phyloP scores from a whole-genome alignment of 2,113 vertebrate genomes.

The Arothron firmamentum region DNA sequence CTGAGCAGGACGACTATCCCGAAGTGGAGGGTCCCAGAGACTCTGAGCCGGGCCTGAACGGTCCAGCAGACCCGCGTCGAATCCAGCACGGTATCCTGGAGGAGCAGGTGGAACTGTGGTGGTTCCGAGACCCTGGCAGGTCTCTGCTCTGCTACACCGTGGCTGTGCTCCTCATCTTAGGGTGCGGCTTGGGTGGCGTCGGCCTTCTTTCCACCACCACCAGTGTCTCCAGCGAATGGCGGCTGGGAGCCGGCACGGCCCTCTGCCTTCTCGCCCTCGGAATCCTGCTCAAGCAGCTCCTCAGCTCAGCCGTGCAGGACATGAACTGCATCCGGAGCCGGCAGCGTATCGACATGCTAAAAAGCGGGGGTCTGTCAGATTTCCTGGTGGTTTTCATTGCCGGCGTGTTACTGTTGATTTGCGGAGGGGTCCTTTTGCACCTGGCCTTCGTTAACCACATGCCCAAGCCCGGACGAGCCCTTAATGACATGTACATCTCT shows the following conservation, averaged over 20 bases:
- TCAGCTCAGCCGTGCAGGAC: conserved; percentile 97
- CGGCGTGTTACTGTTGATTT: conserved; percentile 81
- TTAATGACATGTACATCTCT: conserved; percentile 88
- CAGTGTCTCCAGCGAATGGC: conserved; percentile 93
- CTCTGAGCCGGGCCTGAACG: conserved; percentile 36
- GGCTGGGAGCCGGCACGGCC: conserved; percentile 84
- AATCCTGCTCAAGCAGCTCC: conserved; percentile 91
- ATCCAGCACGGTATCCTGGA: conserved; percentile 86
- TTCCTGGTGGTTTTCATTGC: conserved; percentile 84
- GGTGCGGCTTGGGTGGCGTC: conserved; percentile 87
- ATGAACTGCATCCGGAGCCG: conserved; percentile 94
- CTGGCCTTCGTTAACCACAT: conserved; percentile 82
- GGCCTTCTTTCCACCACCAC: conserved; percentile 90
- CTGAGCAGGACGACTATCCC: conserved; percentile 79
- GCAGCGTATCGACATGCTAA: conserved; percentile 85
- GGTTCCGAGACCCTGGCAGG: conserved; percentile 90
- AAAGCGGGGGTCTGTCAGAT: conserved; percentile 88
- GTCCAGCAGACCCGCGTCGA: conserved; percentile 58
- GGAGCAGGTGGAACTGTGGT: conserved; percentile 97
- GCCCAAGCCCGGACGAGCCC: conserved; percentile 74
- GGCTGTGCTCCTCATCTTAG: conserved; percentile 85
- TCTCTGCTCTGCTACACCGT: conserved; percentile 87
- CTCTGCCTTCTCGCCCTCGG: conserved; percentile 90
- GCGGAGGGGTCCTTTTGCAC: conserved; percentile 82
- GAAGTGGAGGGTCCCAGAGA: conserved; percentile 49